phyloP scores from a whole-genome alignment of 1,140 invertebrate species.

The Drosophila erecta region DNA sequence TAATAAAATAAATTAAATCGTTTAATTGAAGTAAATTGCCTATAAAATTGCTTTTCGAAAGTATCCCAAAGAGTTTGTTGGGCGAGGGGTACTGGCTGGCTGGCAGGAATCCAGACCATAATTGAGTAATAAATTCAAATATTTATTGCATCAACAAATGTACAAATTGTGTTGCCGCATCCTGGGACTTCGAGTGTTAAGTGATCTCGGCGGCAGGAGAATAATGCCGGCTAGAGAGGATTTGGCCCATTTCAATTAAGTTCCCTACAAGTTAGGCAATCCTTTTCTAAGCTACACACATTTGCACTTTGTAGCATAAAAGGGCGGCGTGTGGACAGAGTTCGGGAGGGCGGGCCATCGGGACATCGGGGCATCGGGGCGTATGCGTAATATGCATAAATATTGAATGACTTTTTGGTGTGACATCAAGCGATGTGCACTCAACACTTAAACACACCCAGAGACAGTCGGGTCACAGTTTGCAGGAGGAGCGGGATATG shows the following conservation, averaged over 20 bases:
- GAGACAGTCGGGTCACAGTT: neutral
- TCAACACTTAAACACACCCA: conserved; percentile 47
- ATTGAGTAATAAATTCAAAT: conserved; percentile 73
- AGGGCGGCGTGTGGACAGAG: too few species aligned
- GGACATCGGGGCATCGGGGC: conserved; percentile 9
- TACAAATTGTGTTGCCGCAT: conserved; percentile 43
- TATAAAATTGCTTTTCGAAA: conserved; percentile 67
- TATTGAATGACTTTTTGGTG: conserved; percentile 62
- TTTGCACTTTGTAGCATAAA: conserved; percentile 46
- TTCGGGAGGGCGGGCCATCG: neutral
- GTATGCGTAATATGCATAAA: conserved; percentile 60
- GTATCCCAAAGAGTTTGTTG: conserved; percentile 8
- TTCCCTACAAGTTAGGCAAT: conserved; percentile 40
- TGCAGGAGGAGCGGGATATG: neutral
- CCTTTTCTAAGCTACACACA: conserved; percentile 44
- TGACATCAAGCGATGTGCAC: conserved; percentile 60
- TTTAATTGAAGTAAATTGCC: conserved; percentile 76
- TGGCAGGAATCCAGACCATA: conserved; percentile 18
- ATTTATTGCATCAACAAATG: conserved; percentile 68
- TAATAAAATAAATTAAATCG: conserved; percentile 77
- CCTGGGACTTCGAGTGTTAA: conserved; percentile 41
- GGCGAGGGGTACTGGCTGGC: neutral
- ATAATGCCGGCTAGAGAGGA: neutral
- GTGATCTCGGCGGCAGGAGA: conserved; percentile 13
- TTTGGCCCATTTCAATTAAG: conserved; percentile 62